These are phyloP conservation scores for Sebastolobus altivelis DNA, from an alignment of 2,797 vertebrate species.

Conservation along the genomic window DNA sequence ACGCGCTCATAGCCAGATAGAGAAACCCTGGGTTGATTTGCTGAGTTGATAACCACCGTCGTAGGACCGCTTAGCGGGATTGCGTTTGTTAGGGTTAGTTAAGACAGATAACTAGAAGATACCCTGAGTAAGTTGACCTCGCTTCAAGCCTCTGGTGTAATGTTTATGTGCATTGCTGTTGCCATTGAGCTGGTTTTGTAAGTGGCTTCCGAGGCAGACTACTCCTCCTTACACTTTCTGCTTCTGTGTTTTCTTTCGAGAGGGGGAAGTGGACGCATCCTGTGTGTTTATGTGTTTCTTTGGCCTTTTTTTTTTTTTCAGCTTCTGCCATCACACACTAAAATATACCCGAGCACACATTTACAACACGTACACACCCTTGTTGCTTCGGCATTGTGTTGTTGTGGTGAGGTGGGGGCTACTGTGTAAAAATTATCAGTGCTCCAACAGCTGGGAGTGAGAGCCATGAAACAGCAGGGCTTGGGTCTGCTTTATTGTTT, in stretches of 20 bases:
- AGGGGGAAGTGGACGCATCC: slow-evolving; percentile 65
- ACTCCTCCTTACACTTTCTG: slow-evolving; percentile 38
- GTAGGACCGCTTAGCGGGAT: too few species aligned
- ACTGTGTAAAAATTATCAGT: slow-evolving; percentile 94
- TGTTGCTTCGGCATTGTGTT: slow-evolving; percentile 79
- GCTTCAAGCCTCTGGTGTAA: slow-evolving; percentile 30
- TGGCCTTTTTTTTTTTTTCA: slow-evolving; percentile 30
- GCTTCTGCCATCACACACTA: slow-evolving; percentile 40
- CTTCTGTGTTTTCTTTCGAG: slow-evolving; percentile 57
- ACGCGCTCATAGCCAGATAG: too few species aligned
- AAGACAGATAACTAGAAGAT: too few species aligned
- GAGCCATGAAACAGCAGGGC: slow-evolving; percentile 98
- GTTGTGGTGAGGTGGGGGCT: slow-evolving; percentile 86
- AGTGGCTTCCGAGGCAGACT: slow-evolving; percentile 22
- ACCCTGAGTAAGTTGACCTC: too few species aligned
- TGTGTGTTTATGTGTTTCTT: slow-evolving; percentile 69
- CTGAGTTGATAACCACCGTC: too few species aligned
- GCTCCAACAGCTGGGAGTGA: slow-evolving; percentile 97
- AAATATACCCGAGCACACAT: slow-evolving; percentile 48
- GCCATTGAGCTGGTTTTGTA: slow-evolving; percentile 49
- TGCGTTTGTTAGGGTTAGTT: too few species aligned
- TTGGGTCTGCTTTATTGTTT: slow-evolving; percentile 96
- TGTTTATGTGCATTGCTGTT: slow-evolving; percentile 50
- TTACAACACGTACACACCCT: slow-evolving; percentile 49
- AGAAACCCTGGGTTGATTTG: too few species aligned